Conservation (phyloP, 2,888 invertebrate genomes). For the Archips crataeganus region DNA sequence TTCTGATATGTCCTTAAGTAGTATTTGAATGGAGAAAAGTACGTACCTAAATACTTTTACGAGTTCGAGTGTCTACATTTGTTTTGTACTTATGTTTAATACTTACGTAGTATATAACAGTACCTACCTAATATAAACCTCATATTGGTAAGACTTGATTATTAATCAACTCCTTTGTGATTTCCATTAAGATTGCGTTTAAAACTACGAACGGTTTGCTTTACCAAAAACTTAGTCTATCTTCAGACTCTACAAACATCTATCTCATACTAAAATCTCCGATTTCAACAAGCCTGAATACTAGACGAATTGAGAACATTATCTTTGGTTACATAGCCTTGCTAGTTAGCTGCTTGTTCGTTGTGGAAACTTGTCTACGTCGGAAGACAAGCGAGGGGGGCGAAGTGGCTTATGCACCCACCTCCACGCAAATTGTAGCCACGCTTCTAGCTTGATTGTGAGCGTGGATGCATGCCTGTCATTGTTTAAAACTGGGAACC, state of each 20-base stretch:
- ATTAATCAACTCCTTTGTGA: too few relatives aligned
- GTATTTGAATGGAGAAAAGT: neutral
- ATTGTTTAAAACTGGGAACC: slow-evolving; percentile 47
- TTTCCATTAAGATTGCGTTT: too few relatives aligned
- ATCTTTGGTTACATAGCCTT: slow-evolving; percentile 62
- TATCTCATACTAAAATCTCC: slow-evolving; percentile 24
- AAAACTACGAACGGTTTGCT: neutral
- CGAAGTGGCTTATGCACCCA: slow-evolving; percentile 59
- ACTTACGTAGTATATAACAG: too few relatives aligned
- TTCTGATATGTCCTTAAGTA: neutral
- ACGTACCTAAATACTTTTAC: too few relatives aligned
- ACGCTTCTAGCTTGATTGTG: slow-evolving; percentile 63
- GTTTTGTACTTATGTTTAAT: too few relatives aligned
- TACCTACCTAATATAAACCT: too few relatives aligned
- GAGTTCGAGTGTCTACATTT: too few relatives aligned
- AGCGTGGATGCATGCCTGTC: slow-evolving; percentile 50
- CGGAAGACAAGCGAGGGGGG: slow-evolving; percentile 54
- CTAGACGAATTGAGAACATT: slow-evolving; percentile 72
- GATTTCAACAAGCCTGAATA: slow-evolving; percentile 56
- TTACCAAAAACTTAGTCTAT: slow-evolving; percentile 11
- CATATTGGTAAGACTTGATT: too few relatives aligned
- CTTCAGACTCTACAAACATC: slow-evolving; percentile 22
- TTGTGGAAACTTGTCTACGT: slow-evolving; percentile 67
- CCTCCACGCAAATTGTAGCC: slow-evolving; percentile 66
- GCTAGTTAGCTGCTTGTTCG: slow-evolving; percentile 65